Base-by-base conservation (phyloP, 2,113 vertebrate genomes). In the Indicator indicator region DNA sequence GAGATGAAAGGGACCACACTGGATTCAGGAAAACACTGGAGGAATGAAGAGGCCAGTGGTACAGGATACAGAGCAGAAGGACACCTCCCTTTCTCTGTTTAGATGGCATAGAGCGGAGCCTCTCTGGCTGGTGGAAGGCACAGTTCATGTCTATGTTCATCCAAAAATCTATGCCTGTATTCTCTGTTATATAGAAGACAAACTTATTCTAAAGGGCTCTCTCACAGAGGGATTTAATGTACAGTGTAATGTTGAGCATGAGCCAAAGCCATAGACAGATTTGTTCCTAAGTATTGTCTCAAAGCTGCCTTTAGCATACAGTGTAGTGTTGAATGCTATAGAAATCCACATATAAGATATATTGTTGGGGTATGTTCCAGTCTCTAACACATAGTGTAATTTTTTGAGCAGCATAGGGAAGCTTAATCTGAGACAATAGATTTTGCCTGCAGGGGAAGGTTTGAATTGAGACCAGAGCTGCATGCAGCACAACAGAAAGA, bases 81-180 rank as follows among this genome's bases (percentile, higher is more conserved):
- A 14, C 8, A 36, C 8, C 16, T 82, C 11, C 71, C 21, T 90
- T 88, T 12, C 7, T 72, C 32, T 50, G 5, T 20, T 12, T 59
- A 46, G 36, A 5, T 2, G 2, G 5, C 7, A n/a, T 16, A 67
- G 17, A 26, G n/a, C n/a, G n/a, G n/a, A n/a, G n/a, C n/a, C n/a
- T n/a, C n/a, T n/a, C n/a, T n/a, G n/a, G n/a, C n/a, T 26, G 9
- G 8, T 28, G 11, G 28, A 63, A 73, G 40, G 28, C 18, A 64
- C 8, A 80, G 6, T 8, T 73, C 1, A 0, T 48, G 12, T 33
- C 9, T 38, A 3, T 20, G 16, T 15, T 81, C 24, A 64, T 52
- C 32, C 9, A 68, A 71, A 70, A 81, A 63, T 69, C 17, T 1
- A 7, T 33, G 0, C 46, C 21, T 71, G 0, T n/a, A 63, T 63